Base-by-base conservation (phyloP, 2,797 vertebrate species). In the Sebastes oblongus region DNA sequence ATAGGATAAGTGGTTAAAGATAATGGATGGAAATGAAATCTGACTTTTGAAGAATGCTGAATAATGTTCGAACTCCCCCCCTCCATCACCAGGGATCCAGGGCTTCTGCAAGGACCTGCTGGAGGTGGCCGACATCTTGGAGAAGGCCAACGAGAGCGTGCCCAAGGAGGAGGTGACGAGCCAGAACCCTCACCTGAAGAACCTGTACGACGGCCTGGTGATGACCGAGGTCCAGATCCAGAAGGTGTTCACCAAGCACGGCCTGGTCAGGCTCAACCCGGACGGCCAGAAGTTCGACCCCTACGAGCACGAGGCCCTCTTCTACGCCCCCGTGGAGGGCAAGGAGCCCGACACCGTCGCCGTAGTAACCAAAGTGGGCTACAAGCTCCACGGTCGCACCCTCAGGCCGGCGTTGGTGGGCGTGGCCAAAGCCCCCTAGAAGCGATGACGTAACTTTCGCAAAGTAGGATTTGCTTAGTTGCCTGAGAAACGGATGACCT, bases 71-170 rank as follows among this genome's bases (percentile, higher is more conserved):
- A 18, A 50, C 25, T 12, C 1, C 3, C 25, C 24, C 25, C 14
- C 22, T 13, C 25, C 30, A 4, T 50, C 36, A 27, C 8, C 74
- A 99, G 98, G 97, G 70, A 98, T 99, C 90, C 98, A 99, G 83
- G 96, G 96, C 67, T 98, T 99, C 94, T 99, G 98, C 85, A 99
- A 99, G 92, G 98, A 99, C 92, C 94, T 99, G 76, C 88, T 99
- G 74, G 98, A 99, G 91, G 98, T 99, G 58, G 98, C 98, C 0
- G 98, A 99, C 92, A 96, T 99, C 84, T 72, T 99, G 92, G 98
- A 99, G 91, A 99, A 98, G 92, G 98, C 98, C 30, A 99, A 96
- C 0, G 95, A 97, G 92, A 97, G 97, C 0, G 97, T 99, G 65
- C 98, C 98, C 0, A 96, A 96, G 81, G 97, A 97, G 62, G 97